Percentiles rank a stretch among this genome's conserved stretches.
phyloP scores from a whole-genome alignment of 2,797 vertebrate species.

The Huso huso region DNA sequence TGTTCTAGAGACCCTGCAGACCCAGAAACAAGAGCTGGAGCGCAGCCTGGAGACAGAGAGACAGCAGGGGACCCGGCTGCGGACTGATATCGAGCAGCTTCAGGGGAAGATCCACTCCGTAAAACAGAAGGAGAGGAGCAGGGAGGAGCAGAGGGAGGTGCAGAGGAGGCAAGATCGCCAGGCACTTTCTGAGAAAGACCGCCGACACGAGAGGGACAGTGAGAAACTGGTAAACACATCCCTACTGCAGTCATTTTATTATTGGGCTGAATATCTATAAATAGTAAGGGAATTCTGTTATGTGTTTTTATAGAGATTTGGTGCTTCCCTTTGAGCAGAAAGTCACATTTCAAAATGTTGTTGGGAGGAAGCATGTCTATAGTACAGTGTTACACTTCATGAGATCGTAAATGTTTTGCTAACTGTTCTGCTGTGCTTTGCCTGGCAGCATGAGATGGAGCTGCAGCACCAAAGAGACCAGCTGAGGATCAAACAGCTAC shows the following conservation, averaged over 20 bases:
- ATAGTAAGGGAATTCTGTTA: no score
- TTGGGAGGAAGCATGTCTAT: background rate
- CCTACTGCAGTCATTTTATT: no score
- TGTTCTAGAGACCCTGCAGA: conserved; percentile 47
- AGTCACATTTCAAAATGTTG: conserved; percentile 1
- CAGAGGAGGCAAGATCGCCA: conserved; percentile 43
- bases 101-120: conserved; percentile 42
- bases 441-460: conserved; percentile 66
- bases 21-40: conserved; percentile 53
- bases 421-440: no score
- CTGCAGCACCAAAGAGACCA: conserved; percentile 68
- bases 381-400: no score
- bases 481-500: conserved; percentile 72
- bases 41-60: conserved; percentile 49
- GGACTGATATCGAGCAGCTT: conserved; percentile 56
- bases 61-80: conserved; percentile 44
- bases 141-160: conserved; percentile 37
- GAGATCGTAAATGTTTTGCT: no score
- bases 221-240: conserved; percentile 63
- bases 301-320: no score
- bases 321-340: no score
- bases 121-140: conserved; percentile 55
- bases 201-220: conserved; percentile 54
- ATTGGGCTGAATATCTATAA: no score
- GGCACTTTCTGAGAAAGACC: conserved; percentile 50